These are phyloP conservation scores for Paedocypris micromegethes DNA, from an alignment of 2,797 vertebrate species.

Conservation along the genomic window DNA sequence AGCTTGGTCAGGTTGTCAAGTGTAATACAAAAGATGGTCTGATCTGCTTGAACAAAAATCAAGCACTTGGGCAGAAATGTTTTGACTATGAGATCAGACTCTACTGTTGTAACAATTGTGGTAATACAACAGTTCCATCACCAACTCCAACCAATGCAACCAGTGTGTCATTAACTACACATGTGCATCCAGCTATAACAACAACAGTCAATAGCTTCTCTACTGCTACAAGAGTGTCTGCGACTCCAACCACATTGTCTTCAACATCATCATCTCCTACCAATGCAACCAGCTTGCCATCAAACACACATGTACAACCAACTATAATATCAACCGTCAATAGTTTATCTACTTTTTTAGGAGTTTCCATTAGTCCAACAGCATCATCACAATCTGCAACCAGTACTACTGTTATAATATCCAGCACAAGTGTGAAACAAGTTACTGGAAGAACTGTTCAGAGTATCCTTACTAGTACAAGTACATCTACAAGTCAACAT, in stretches of 20 bases:
- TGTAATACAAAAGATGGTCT: conserved; percentile 5
- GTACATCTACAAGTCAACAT: not conserved
- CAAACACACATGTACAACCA: not conserved
- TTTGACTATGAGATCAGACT: conserved; percentile 22
- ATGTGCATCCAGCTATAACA: no score
- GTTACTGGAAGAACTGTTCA: not conserved
- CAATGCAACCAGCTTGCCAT: not conserved
- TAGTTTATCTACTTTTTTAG: not conserved
- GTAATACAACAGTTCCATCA: not conserved
- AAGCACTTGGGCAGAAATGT: not conserved
- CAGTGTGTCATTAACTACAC: not conserved
- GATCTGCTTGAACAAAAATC: conserved; percentile 8
- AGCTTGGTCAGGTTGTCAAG: conserved; percentile 27
- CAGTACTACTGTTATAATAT: no score
- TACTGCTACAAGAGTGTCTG: not conserved
- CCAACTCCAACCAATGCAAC: no score
- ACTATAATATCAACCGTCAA: not conserved
- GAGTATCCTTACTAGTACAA: not conserved
- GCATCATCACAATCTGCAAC: not conserved
- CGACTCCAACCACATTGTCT: not conserved
- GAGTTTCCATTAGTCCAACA: not conserved
- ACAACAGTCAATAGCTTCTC: not conserved
- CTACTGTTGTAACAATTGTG: conserved; percentile 9
- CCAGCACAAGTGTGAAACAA: not conserved
- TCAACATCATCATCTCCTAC: not conserved